Percentiles rank a stretch among this genome's conserved stretches.
Evolutionary conservation across 2,113 vertebrate genomes (phyloP).

Genomic region (Dendrocopos noguchii): DNA sequence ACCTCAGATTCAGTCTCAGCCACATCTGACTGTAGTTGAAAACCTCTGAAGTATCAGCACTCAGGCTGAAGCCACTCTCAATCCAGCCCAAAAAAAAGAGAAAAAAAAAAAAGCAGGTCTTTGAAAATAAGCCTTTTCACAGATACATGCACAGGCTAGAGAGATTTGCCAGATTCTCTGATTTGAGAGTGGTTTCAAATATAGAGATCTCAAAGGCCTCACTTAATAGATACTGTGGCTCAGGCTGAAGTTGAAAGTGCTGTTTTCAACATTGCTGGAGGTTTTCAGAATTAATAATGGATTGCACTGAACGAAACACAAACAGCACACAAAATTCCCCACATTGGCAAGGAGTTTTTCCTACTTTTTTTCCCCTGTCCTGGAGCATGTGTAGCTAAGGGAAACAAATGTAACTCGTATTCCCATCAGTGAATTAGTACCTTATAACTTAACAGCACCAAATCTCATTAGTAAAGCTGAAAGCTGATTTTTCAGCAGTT

Average conservation of each 20-base stretch:
- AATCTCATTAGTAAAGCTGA: neutral
- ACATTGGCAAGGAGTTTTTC: neutral
- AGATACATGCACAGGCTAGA: neutral
- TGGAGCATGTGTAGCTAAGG: neutral
- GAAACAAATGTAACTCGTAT: neutral
- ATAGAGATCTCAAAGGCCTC: neutral
- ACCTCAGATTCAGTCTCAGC: neutral
- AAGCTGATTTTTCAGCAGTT: neutral
- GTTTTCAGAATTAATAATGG: conserved; percentile 42
- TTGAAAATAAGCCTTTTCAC: conserved; percentile 38
- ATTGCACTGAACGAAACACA: conserved; percentile 43
- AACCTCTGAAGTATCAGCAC: neutral
- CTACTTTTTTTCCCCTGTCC: neutral
- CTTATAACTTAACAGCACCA: neutral
- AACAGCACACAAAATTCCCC: conserved; percentile 1
- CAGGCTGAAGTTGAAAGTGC: conserved; percentile 1
- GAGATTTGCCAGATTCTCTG: conserved; percentile 28
- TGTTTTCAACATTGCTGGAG: conserved; percentile 1
- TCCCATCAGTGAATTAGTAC: neutral
- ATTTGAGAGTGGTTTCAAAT: conserved; percentile 40
- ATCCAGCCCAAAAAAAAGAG: neutral
- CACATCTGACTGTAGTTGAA: neutral
- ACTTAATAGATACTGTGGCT: neutral
- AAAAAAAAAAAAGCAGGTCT: neutral
- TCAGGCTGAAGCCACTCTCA: neutral